Percentiles rank a stretch among this genome's conserved stretches.
Conservation (phyloP, 2,888 invertebrate species). For the Biston stratarius region DNA sequence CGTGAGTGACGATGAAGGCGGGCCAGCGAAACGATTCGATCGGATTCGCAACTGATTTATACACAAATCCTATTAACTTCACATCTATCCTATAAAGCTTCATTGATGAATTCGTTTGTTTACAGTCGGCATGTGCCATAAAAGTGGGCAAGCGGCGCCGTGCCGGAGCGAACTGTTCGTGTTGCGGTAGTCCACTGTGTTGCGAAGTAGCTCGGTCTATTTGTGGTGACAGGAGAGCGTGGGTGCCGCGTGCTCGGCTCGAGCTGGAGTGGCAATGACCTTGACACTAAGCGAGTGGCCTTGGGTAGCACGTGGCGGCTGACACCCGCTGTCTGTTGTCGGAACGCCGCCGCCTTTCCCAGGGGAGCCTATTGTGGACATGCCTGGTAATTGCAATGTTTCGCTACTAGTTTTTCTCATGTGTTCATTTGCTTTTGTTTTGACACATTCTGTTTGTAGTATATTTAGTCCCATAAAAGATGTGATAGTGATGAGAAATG, state of each 20-base stretch:
- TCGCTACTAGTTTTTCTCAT: constrained; percentile 38
- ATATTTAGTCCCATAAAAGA: background rate
- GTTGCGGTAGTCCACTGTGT: constrained; percentile 73
- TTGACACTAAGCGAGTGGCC: constrained; percentile 87
- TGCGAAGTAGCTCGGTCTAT: constrained; percentile 82
- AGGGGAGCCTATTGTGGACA: constrained; percentile 84
- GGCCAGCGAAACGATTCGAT: background rate
- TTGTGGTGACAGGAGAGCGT: constrained; percentile 86
- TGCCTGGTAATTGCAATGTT: constrained; percentile 61
- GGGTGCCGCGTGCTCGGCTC: constrained; percentile 84
- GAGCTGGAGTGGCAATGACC: constrained; percentile 86
- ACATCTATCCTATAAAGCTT: constrained; percentile 29
- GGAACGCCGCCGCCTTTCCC: constrained; percentile 86
- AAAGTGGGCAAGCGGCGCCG: constrained; percentile 47
- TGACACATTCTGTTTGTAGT: background rate
- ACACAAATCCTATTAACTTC: constrained; percentile 5
- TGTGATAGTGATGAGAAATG: background rate
- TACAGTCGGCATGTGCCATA: constrained; percentile 40
- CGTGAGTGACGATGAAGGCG: background rate
- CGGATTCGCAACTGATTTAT: background rate
- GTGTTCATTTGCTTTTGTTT: background rate
- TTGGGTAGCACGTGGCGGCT: constrained; percentile 86
- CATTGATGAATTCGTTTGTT: constrained; percentile 33
- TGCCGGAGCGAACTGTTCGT: constrained; percentile 58
- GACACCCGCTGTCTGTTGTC: constrained; percentile 86